Conservation (phyloP, 2,797 vertebrate genomes). For the Acrocephalus scirpaceus region DNA sequence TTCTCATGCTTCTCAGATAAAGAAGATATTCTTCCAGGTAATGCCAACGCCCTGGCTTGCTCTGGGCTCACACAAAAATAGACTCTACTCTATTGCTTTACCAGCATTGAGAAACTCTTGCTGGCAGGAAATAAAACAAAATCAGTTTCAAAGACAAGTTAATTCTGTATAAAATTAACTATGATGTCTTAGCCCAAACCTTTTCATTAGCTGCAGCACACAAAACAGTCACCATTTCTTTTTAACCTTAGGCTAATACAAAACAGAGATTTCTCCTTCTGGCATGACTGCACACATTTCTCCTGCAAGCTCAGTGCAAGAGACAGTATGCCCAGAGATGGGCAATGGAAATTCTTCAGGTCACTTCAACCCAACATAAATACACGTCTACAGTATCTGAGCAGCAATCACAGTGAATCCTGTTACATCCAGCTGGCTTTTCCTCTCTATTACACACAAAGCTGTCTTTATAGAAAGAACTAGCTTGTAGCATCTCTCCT, state of each 20-base stretch:
- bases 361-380: conserved; percentile 65
- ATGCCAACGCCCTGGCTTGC: background rate
- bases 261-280: background rate
- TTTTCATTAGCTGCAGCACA: conserved; percentile 32
- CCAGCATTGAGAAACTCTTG: background rate
- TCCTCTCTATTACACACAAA: conserved; percentile 31
- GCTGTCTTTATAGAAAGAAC: background rate
- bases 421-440: conserved; percentile 44
- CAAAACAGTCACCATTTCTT: background rate
- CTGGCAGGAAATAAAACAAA: conserved; percentile 54
- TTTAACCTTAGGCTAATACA: conserved; percentile 31
- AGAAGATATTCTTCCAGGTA: background rate
- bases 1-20: background rate
- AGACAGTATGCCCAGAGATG: background rate
- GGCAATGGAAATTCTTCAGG: conserved; percentile 62
- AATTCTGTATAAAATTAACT: conserved; percentile 36
- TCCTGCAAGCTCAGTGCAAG: conserved; percentile 5
- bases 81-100: background rate
- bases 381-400: conserved; percentile 15
- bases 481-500: conserved; percentile 34
- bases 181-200: background rate
- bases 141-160: conserved; percentile 42
- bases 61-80: conserved; percentile 11
- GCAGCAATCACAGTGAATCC: conserved; percentile 48
- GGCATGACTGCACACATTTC: conserved; percentile 6